Conservation (phyloP, 2,888 invertebrate species). For the Temnothorax ravouxi region DNA sequence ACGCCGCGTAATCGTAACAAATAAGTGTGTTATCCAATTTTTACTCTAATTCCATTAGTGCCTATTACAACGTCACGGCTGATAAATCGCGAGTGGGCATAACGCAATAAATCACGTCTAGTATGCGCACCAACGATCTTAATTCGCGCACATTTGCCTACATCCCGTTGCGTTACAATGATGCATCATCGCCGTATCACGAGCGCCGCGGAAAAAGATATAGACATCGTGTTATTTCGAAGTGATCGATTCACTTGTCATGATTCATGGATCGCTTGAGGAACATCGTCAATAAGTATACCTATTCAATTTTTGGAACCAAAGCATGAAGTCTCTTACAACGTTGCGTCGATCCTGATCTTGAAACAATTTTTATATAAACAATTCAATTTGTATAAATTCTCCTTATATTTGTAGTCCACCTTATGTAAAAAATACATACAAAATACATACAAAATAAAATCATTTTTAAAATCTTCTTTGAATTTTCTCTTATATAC, state of each 20-base stretch:
- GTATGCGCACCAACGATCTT: conserved; percentile 63
- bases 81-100: conserved; percentile 63
- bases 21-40: conserved; percentile 36
- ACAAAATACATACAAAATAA: neutral
- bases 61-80: conserved; percentile 43
- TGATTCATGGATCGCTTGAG: conserved; percentile 48
- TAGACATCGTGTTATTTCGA: conserved; percentile 64
- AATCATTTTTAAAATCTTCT: neutral
- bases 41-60: conserved; percentile 40
- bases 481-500: neutral
- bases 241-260: conserved; percentile 65
- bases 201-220: conserved; percentile 27
- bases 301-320: neutral
- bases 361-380: neutral
- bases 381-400: neutral
- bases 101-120: conserved; percentile 68
- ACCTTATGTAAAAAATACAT: neutral
- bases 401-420: neutral
- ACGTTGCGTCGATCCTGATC: neutral
- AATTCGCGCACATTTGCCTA: conserved; percentile 61
- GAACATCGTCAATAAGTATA: conserved; percentile 44
- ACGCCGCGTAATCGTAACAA: conserved; percentile 21
- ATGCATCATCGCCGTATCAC: conserved; percentile 61
- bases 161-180: conserved; percentile 61
- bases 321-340: neutral